These are phyloP conservation scores for Strix aluco DNA, from an alignment of 2,113 vertebrate species.

Conservation along the genomic window DNA sequence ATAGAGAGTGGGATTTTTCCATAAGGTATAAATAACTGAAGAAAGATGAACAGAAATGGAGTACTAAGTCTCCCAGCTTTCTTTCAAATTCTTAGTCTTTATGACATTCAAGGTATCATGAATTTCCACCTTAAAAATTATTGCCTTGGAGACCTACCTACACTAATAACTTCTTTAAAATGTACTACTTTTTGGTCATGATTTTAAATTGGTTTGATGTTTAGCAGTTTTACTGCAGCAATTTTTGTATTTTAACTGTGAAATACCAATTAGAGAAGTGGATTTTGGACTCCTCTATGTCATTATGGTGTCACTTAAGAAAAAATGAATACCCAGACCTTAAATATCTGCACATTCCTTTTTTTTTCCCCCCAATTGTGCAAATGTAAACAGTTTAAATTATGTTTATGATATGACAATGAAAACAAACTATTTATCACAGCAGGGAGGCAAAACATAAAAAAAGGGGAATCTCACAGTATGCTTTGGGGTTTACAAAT, in stretches of 20 bases:
- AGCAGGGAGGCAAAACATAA: neutral
- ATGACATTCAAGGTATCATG: neutral
- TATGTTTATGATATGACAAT: neutral
- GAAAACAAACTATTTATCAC: neutral
- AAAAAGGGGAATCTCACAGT: neutral
- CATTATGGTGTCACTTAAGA: neutral
- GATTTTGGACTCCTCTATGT: neutral
- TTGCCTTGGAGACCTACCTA: neutral
- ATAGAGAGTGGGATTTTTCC: neutral
- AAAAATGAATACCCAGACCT: neutral
- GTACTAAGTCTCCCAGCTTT: neutral
- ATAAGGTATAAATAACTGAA: neutral
- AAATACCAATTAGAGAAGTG: neutral
- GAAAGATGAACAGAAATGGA: neutral
- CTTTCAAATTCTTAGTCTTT: neutral
- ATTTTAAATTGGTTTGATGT: neutral
- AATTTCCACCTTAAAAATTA: neutral
- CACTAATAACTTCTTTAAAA: neutral
- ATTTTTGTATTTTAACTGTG: neutral
- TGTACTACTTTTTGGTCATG: neutral
- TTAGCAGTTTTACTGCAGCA: neutral
- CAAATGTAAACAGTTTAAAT: neutral
- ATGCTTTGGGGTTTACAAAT: neutral
- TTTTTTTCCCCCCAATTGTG: accelerated
- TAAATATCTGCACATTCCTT: neutral